phyloP scores from a whole-genome alignment of 1,140 invertebrate species.

The Apolygus lucorum region DNA sequence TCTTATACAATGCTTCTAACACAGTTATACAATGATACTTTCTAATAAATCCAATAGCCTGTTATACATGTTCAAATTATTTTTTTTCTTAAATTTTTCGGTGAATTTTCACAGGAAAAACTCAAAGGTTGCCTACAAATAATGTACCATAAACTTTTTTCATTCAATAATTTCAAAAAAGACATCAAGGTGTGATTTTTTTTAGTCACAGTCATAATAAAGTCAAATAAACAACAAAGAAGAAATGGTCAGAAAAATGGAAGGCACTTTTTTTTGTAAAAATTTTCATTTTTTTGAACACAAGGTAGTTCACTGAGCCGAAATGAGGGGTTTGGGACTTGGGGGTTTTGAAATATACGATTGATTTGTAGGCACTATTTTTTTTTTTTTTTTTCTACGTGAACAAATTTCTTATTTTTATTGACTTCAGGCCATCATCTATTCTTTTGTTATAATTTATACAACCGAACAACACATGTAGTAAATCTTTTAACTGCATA shows the following conservation, averaged over 20 bases:
- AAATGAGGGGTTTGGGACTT: conserved; percentile 3
- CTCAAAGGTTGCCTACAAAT: conserved; percentile 27
- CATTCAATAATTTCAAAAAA: conserved; percentile 7
- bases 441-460: too few relatives aligned
- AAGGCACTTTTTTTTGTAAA: conserved; percentile 32
- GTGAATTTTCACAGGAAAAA: too few relatives aligned
- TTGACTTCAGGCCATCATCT: too few relatives aligned
- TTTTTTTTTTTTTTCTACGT: neutral
- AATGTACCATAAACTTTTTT: conserved; percentile 18
- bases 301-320: conserved; percentile 25
- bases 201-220: neutral
- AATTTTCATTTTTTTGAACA: conserved; percentile 26
- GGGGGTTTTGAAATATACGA: conserved; percentile 1
- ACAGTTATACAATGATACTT: conserved; percentile 33
- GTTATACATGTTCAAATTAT: conserved; percentile 27
- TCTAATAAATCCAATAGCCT: conserved; percentile 32
- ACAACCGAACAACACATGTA: too few relatives aligned
- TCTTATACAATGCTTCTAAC: conserved; percentile 32
- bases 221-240: conserved; percentile 4
- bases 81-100: conserved; percentile 20
- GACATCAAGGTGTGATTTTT: neutral
- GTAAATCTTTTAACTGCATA: too few relatives aligned
- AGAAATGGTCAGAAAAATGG: conserved; percentile 32
- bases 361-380: conserved; percentile 30
- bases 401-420: too few relatives aligned